Evolutionary conservation across 1,140 invertebrate genomes (phyloP).

Genomic region (Drosophila punjabiensis): DNA sequence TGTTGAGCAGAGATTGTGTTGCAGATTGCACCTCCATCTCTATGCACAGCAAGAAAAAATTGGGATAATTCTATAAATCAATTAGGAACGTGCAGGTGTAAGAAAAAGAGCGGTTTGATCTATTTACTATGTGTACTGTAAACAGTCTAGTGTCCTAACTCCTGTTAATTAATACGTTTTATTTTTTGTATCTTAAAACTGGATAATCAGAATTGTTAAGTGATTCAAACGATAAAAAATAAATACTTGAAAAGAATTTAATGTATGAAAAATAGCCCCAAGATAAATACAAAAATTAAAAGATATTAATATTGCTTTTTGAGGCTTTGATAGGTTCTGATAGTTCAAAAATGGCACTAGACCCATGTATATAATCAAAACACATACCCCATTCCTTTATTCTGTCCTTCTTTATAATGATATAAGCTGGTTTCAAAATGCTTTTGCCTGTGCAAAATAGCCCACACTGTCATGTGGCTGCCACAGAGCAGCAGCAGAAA

Average conservation of each 20-base stretch:
- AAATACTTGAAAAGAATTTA: no score
- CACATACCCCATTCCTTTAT: neutral
- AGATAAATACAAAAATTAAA: no score
- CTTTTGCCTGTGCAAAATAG: slow-evolving; percentile 8
- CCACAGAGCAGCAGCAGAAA: slow-evolving; percentile 35
- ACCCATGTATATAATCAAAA: neutral
- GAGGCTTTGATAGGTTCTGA: neutral
- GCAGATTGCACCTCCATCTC: slow-evolving; percentile 66
- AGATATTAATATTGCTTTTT: no score
- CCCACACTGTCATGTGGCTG: slow-evolving; percentile 52
- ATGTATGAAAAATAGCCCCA: no score
- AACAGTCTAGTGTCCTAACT: no score
- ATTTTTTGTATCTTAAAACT: no score
- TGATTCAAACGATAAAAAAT: no score
- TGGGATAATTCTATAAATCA: neutral
- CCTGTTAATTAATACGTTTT: no score
- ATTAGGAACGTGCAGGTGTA: neutral
- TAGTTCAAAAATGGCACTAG: neutral
- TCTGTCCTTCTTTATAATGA: neutral
- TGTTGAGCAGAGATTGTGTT: slow-evolving; percentile 83
- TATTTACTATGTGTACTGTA: no score
- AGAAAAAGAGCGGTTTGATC: neutral
- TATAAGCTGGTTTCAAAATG: neutral
- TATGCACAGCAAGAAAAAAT: slow-evolving; percentile 32
- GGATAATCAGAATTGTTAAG: no score